Base-by-base conservation (phyloP, 2,797 vertebrate genomes). In the Amazona ochrocephala region DNA sequence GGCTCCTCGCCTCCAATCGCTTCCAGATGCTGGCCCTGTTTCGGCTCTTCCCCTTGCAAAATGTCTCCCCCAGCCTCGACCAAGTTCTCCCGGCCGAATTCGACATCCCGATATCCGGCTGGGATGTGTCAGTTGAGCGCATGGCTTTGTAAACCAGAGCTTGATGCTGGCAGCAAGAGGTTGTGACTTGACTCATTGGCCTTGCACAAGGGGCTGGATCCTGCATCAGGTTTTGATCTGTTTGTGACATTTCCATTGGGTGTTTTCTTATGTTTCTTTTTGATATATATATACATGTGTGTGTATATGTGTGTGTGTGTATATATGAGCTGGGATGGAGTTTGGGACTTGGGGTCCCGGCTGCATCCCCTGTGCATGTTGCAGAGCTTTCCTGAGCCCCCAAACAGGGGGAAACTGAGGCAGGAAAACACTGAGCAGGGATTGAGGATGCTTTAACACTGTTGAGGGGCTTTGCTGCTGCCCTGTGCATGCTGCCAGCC, bases 1-100 rank as follows among this genome's bases (percentile, higher is more conserved):
- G 96, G 95, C 93, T 94, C 84, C 83, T 86, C 5, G 58, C 34
- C 84, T 87, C n/a, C 92, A 87, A 97, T 97, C 84, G n/a, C 89
- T 97, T 96, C 97, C 97, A 97, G 96, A 93, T 97, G 97, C 94
- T 8, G 87, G 70, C 87, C 91, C 81, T 4, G 34, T 56, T 78
- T 45, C 11, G 14, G 24, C 64, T 87, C 84, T 87, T 93, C 67
- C 74, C 92, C 56, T 82, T 42, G 42, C 93, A 93, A 87, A 94
- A 94, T 92, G 95, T 85, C 93, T 93, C 91, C 87, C 64, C 30
- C 45, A 26, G 51, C 74, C 47, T 61, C 3, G 7, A 17, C 11
- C 0, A 47, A 78, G 37, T 29, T 61, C 75, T 72, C 86, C 73
- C 53, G 3, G 60, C 60, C 1, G 21, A 65, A 77, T 94, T 85